Evolutionary conservation across 2,797 vertebrate genomes (phyloP), one percentile per base, ranked within the genome.

Genomic region (Glyptemys insculpta): DNA sequence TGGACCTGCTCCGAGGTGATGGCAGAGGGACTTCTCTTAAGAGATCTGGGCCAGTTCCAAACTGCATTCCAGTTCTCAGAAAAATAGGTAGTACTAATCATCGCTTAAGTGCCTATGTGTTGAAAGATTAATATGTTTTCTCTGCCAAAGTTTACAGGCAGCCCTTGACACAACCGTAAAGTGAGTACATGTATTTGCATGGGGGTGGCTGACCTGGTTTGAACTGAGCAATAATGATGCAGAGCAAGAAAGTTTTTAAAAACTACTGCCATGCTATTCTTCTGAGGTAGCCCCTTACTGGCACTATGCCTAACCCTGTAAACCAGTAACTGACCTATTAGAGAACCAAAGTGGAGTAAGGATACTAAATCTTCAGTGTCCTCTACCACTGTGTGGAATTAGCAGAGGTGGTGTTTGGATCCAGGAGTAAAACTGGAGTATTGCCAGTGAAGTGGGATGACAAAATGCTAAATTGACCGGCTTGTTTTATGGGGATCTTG

Each of bases 131-230:
- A 90, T 97, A 54, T 59, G 84, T 88, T 89, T 93, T 93, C 83
- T 37, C 91, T 96, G 96, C 95, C 94, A 95, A 94, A 90, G 37
- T 94, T 92, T 90, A 50, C 92, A 92, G 90, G 81, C 90, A 85
- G 86, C 78, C 86, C 90, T 91, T 94, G 94, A 94, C 79, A 78
- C 92, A 96, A 95, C 79, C 96, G 90, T 56, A 81, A 91, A 96
- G 95, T 81, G 91, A 95, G 89, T 81, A 50, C 89, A 83, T 79
- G 59, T 49, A 79, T 85, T 95, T 83, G 93, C 95, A 92, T 85
- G 93, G 96, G 93, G 96, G 92, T 94, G 96, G 95, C 91, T 97
- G 97, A 95, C 95, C 96, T 94, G 62, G 65, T 94, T 94, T 97
- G 96, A 97, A 97, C 97, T 93, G 74, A 8, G 87, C 27, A 34